Base-by-base conservation (phyloP, 2,888 invertebrate genomes). In the Ophion ellenae region DNA sequence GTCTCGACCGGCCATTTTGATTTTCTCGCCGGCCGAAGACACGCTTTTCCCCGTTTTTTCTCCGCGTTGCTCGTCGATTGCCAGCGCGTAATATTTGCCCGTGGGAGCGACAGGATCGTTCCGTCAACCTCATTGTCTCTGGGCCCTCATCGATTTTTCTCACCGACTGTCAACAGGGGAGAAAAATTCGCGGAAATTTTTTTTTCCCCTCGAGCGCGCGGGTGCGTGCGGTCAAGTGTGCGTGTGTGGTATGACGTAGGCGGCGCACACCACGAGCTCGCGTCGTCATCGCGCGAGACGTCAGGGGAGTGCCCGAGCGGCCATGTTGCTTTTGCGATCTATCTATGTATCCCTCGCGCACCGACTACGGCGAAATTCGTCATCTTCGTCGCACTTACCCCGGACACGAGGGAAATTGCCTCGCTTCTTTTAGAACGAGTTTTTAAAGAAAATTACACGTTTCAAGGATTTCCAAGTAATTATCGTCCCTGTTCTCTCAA, bases 1-100 rank as follows among this genome's bases (percentile, higher is more conserved):
- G 90, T 89, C 90, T 83, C 73, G 82, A 88, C 82, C 92, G 74
- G 93, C 92, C 93, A 93, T 93, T 84, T 92, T 92, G 87, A 86
- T 88, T 87, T 77, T 87, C 87, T 89, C 87, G 89, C 91, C 92
- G 92, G 92, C 88, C 89, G 91, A 88, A 90, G 80, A 84, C 59
- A 74, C 69, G 84, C 83, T 88, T 86, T 63, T 84, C 57, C 70
- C 45, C 77, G 57, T 75, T 70, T 32, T 83, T 24, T 67, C 20
- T 71, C 40, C 53, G 61, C 78, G 53, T 81, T 73, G 75, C 77
- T 45, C 74, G 45, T 36, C 53, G 59, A 74, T 59, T 36, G 47
- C 32, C n/a, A 71, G n/a, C 45, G 64, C 36, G 11, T 32, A 17
- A 70, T 71, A 66, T 78, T 71, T 67, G 10, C 32, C 45, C n/a